Conservation (phyloP, 2,888 invertebrate species). For the Plebejus melissa region DNA sequence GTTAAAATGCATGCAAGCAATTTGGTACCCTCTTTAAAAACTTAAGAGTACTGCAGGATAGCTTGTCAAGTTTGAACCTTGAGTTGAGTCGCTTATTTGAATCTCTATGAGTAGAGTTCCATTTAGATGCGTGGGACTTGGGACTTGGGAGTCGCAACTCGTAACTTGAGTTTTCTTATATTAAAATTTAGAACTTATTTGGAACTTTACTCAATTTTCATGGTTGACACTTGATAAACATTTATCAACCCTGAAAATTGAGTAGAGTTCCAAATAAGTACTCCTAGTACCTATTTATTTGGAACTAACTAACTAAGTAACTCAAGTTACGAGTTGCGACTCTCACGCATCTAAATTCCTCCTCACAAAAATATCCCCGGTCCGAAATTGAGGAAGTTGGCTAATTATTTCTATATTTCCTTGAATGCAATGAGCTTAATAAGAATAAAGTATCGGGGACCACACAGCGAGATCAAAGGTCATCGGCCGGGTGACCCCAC, state of each 20-base stretch:
- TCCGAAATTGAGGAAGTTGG: not conserved
- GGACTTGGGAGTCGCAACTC: too few species aligned
- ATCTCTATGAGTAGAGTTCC: too few species aligned
- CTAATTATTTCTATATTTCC: not conserved
- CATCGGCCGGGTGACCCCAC: not conserved
- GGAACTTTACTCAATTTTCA: too few species aligned
- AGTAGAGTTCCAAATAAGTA: not conserved
- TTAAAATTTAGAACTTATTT: too few species aligned
- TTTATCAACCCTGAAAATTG: not conserved
- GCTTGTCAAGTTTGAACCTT: not conserved
- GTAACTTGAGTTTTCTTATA: too few species aligned
- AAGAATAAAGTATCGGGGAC: not conserved
- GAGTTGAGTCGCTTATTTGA: not conserved
- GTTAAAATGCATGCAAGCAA: not conserved
- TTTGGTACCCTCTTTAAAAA: not conserved
- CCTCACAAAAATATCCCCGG: not conserved
- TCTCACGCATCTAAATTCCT: not conserved
- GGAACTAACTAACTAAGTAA: too few species aligned
- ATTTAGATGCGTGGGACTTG: too few species aligned
- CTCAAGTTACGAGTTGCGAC: not conserved
- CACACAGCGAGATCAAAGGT: slow-evolving; percentile 6
- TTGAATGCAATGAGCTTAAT: not conserved
- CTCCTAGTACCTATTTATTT: not conserved
- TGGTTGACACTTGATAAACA: too few species aligned
- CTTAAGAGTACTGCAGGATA: not conserved